phyloP scores from a whole-genome alignment of 2,797 vertebrate genomes.

The Enteromius anoplus region DNA sequence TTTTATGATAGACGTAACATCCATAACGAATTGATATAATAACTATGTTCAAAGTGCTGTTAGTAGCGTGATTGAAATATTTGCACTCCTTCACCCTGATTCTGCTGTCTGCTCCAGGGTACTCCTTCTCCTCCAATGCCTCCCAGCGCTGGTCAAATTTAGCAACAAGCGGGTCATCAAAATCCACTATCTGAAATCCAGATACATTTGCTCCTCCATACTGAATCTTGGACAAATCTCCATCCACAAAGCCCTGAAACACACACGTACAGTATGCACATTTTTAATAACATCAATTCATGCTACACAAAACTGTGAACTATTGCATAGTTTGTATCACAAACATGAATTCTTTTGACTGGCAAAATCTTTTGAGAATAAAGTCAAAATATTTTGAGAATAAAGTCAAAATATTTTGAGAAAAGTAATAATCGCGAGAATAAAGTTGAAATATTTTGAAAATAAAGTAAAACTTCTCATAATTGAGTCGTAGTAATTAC shows the following conservation, averaged over 20 bases:
- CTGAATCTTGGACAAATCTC: conserved; percentile 95
- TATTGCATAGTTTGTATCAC: background rate
- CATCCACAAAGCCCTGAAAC: conserved; percentile 91
- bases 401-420: too few species aligned
- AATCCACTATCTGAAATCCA: conserved; percentile 99
- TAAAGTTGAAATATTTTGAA: too few species aligned
- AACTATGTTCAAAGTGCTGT: background rate
- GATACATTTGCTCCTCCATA: conserved; percentile 94
- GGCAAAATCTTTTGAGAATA: background rate
- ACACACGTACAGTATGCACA: conserved; percentile 1
- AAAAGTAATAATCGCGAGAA: background rate
- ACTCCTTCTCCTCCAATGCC: conserved; percentile 96
- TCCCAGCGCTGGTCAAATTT: conserved; percentile 99
- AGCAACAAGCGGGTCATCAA: conserved; percentile 94
- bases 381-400: background rate
- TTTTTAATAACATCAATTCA: conserved; percentile 7
- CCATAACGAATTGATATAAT: background rate
- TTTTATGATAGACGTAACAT: background rate
- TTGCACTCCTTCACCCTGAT: conserved; percentile 73
- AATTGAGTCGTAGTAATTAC: background rate
- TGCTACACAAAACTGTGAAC: background rate
- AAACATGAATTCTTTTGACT: background rate
- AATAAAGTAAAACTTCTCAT: background rate
- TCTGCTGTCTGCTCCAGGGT: conserved; percentile 92
- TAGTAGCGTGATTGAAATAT: background rate